Evolutionary conservation across 2,113 vertebrate species (phyloP), one percentile per base, ranked within the genome.

Genomic region (Ursus arctos): DNA sequence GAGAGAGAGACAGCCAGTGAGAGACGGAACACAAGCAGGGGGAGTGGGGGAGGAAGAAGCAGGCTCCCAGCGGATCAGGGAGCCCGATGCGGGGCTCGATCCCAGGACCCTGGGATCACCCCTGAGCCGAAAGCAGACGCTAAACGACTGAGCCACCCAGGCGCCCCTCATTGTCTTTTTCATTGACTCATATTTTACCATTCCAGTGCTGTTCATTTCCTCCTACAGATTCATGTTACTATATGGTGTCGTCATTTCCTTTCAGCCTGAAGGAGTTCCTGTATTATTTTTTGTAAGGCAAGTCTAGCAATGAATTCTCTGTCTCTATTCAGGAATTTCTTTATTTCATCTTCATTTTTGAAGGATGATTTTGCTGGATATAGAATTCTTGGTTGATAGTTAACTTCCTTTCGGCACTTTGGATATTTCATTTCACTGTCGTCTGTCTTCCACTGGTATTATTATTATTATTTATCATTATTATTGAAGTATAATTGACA

Each of bases 341-440:
- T 69, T 84, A 94, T 8, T 67, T 57, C 53, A 92, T 76, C 57
- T 81, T 93, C 21, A 63, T 81, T 89, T 74, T 18, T 86, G 61
- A 95, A 91, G 63, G 22, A 36, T 67, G 57, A n/a, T 43, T 92
- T 84, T 92, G 28, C 71, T 94, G 49, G 67, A 61, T 84, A 74
- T 28, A 69, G 80, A 72, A 59, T 85, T 85, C n/a, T 71, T 57
- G 8, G 36, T 63, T 88, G 36, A 82, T 0, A 61, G 59, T 40
- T 49, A 69, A 53, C 22, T 61, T 85, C 40, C 33, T 93, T 80
- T 67, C 63, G 53, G 71, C 16, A 74, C 4, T 57, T 31, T 31
- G 61, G 69, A 19, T 33, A 71, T 59, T 36, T 3, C 22, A 57
- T 6, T 74, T 31, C 18, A 80, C 36, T 72, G 49, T 80, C 67